A percentile compares a stretch with the other conserved stretches of the same genome.
Conservation (phyloP, 53 echinoderm and acorn worm species). For the Temnopleurus reevesii region DNA sequence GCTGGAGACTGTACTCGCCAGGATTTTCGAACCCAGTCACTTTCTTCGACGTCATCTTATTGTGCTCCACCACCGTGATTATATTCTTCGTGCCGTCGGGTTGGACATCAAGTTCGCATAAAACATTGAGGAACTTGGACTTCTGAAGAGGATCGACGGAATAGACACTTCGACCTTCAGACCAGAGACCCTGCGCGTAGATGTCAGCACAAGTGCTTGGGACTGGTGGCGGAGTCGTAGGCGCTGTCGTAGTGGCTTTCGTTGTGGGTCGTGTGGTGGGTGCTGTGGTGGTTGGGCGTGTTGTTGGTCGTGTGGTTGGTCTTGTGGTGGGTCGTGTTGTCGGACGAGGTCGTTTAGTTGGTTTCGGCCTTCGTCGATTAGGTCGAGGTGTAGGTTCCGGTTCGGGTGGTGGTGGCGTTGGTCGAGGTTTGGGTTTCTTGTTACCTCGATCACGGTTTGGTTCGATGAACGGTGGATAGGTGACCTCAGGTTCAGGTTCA, state of each 20-base stretch:
- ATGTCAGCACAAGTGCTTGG: conserved; percentile 24
- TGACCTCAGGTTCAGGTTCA: conserved; percentile 2
- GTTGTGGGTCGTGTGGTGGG: background rate
- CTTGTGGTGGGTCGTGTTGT: conserved; percentile 24
- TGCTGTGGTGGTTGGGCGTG: background rate
- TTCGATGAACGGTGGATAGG: conserved; percentile 20
- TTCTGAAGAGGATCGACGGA: conserved; percentile 33
- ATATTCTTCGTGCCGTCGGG: background rate
- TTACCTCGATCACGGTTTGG: background rate
- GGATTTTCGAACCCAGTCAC: conserved; percentile 51
- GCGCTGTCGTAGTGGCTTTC: background rate
- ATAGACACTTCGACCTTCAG: background rate
- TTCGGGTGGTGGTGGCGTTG: background rate
- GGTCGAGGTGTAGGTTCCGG: background rate
- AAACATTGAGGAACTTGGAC: background rate
- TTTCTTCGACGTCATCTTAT: background rate
- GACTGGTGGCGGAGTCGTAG: conserved; percentile 16
- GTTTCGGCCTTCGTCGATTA: background rate
- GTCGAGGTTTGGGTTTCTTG: background rate
- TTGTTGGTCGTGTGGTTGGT: background rate
- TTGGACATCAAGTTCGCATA: background rate
- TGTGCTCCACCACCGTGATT: conserved; percentile 34
- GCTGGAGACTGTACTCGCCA: conserved; percentile 42
- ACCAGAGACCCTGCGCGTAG: background rate
- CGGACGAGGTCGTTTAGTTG: background rate